A percentile compares a stretch with the other conserved stretches of the same genome.
Conservation (phyloP, 2,113 vertebrate species). For the Marmota flaviventris region DNA sequence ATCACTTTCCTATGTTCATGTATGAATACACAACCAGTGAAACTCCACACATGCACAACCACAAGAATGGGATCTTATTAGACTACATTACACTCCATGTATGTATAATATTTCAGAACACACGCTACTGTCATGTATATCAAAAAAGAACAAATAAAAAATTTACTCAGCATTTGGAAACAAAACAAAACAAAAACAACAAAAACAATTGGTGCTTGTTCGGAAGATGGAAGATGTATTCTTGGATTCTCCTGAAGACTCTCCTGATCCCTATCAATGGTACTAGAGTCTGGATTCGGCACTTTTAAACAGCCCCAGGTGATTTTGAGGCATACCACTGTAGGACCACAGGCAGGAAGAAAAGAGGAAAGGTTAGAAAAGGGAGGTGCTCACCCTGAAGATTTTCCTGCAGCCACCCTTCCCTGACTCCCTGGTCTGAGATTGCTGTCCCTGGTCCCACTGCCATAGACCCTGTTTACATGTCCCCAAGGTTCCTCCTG, state of each 20-base stretch:
- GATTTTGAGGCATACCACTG: neutral
- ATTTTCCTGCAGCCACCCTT: too few species aligned
- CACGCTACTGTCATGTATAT: too few species aligned
- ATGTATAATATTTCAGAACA: too few species aligned
- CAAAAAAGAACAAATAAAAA: too few species aligned
- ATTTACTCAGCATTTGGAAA: too few species aligned
- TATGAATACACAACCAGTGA: too few species aligned
- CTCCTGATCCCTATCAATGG: neutral
- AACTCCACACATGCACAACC: too few species aligned
- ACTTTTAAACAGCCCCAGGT: neutral
- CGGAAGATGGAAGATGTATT: neutral
- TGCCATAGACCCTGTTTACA: rapidly evolving
- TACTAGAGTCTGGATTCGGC: neutral
- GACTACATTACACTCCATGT: too few species aligned
- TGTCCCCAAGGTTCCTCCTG: neutral
- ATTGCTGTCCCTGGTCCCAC: too few species aligned
- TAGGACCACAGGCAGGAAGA: neutral
- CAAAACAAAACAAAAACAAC: too few species aligned
- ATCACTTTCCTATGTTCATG: too few species aligned
- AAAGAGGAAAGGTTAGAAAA: neutral
- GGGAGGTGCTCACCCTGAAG: neutral
- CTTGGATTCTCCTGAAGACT: neutral
- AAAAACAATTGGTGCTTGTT: neutral
- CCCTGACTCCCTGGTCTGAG: neutral
- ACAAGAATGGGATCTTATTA: too few species aligned